Evolutionary conservation across 92 coral and sea anemone genomes (phyloP).

Genomic region (Porites divaricata): DNA sequence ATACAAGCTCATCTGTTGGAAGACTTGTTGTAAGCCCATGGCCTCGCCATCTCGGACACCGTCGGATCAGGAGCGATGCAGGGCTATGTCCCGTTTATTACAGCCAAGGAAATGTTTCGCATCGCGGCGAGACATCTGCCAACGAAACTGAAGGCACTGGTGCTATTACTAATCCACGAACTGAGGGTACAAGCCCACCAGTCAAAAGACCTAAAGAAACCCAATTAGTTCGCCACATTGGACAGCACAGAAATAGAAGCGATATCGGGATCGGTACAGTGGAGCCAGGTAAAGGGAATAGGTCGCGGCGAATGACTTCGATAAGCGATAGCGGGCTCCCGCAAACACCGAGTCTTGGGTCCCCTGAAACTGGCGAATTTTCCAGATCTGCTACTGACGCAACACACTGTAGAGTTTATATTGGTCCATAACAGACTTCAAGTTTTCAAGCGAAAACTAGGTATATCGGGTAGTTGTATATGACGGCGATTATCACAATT

Average conservation of each 20-base stretch:
- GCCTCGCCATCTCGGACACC: neutral
- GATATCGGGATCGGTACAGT: slow-evolving; percentile 63
- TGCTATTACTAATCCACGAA: neutral
- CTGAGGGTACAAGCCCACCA: slow-evolving; percentile 3
- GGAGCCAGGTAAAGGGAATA: slow-evolving; percentile 25
- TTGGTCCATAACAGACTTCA: neutral
- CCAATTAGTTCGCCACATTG: slow-evolving; percentile 4
- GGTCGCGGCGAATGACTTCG: slow-evolving; percentile 10
- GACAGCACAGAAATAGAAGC: slow-evolving; percentile 48
- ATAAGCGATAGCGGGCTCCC: slow-evolving; percentile 25
- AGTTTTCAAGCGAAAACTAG: too few species aligned
- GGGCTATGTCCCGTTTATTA: neutral
- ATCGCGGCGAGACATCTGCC: neutral
- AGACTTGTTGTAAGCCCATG: neutral
- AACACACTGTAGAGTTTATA: slow-evolving; percentile 23
- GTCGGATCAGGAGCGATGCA: slow-evolving; percentile 6
- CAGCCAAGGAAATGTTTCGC: neutral
- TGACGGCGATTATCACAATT: too few species aligned
- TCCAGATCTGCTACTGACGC: slow-evolving; percentile 23
- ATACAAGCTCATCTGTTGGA: neutral
- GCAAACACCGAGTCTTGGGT: slow-evolving; percentile 16
- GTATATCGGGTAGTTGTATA: too few species aligned
- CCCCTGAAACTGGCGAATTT: neutral
- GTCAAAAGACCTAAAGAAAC: neutral
- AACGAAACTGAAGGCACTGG: neutral